Evolutionary conservation across 53 echinoderm and acorn worm genomes (phyloP), one percentile per base, ranked within the genome.

Genomic region (Paracentrotus lividus): DNA sequence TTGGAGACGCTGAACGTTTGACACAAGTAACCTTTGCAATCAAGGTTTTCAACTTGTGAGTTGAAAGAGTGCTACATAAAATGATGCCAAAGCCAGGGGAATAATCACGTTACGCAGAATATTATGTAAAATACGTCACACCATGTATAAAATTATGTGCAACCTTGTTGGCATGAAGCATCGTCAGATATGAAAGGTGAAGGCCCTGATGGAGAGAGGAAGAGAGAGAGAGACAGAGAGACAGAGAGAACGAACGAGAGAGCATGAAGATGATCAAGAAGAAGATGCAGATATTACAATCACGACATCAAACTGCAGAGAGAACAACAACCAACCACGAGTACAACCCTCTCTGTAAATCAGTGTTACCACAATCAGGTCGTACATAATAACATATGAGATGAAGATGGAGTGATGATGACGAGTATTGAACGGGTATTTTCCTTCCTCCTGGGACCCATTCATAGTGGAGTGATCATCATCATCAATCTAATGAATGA

Each of bases 401-500:
- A 72, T 40, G 40, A 72, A 67, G 20, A 81, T n/a, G 47, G 44
- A 81, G n/a, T 81, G 81, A 81, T 47, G 81, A 27, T 24, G n/a
- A 81, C 32, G 47, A 81, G 47, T 47, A 47, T n/a, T 44, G 81
- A 47, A 47, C 15, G 49, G n/a, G 47, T 47, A n/a, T 81, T 26
- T 47, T 42, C 26, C 81, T 47, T 44, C 47, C 81, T 12, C 81
- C 0, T n/a, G 81, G 81, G 81, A 81, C 47, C 81, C 5, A 81
- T 81, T 47, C 81, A 81, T 45, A 81, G 45, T 47, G 47, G 24
- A n/a, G 9, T 47, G 81, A 81, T 81, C 81, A 47, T 44, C 47
- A n/a, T 81, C 47, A 47, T 81, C 81, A 81, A 81, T 81, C 81
- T 47, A 81, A 81, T 81, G 81, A 81, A 81, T 81, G 81, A 81